A percentile compares a stretch with the other conserved stretches of the same genome.
These are phyloP conservation scores for Tethea ocularis DNA, from an alignment of 2,888 invertebrate species.

Conservation along the genomic window DNA sequence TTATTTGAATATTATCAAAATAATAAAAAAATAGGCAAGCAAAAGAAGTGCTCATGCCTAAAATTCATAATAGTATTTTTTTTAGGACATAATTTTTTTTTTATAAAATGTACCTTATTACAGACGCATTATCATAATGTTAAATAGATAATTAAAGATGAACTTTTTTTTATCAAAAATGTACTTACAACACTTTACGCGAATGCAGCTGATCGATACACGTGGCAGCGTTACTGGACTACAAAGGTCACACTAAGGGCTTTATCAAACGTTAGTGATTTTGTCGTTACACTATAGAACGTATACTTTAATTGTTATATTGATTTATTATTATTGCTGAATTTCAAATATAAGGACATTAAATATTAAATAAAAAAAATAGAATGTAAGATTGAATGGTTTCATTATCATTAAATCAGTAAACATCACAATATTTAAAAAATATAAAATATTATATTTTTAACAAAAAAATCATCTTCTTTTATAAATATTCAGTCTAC, in stretches of 20 bases:
- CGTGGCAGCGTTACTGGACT: conserved; percentile 2
- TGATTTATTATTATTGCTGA: neutral
- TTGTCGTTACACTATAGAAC: neutral
- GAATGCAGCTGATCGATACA: conserved; percentile 4
- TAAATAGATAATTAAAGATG: neutral
- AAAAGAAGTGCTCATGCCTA: too few relatives aligned
- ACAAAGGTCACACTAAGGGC: neutral
- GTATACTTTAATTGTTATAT: neutral
- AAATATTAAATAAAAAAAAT: too few relatives aligned
- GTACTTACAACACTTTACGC: neutral
- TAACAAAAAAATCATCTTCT: too few relatives aligned
- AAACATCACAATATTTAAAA: neutral
- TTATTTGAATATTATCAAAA: too few relatives aligned
- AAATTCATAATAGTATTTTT: too few relatives aligned
- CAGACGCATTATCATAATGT: neutral
- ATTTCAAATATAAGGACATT: neutral
- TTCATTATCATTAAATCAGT: too few relatives aligned
- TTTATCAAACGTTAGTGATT: neutral
- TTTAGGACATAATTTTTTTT: too few relatives aligned
- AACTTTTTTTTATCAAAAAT: neutral
- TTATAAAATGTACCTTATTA: too few relatives aligned
- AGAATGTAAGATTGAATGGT: too few relatives aligned
- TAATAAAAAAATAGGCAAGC: too few relatives aligned
- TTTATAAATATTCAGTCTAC: neutral
- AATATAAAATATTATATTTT: too few relatives aligned